Percentiles rank a stretch among this genome's conserved stretches.
Evolutionary conservation across 2,797 vertebrate genomes (phyloP).

Genomic region (Macroramphosus scolopax): DNA sequence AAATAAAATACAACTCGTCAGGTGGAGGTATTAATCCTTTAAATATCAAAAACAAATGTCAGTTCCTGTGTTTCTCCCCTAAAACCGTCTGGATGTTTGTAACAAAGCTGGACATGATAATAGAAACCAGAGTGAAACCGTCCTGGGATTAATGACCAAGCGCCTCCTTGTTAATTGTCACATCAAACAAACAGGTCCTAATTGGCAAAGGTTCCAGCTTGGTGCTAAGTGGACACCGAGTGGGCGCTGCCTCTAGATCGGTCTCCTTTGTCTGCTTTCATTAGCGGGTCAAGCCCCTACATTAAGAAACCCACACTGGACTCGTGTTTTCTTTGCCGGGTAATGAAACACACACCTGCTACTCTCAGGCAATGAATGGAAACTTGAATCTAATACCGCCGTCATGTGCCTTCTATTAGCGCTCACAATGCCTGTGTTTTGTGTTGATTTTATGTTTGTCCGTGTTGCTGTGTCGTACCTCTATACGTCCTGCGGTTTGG

Average conservation of each 20-base stretch:
- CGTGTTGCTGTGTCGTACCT: conserved; percentile 18
- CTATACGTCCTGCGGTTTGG: conserved; percentile 25
- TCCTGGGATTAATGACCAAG: conserved; percentile 63
- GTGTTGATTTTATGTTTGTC: conserved; percentile 43
- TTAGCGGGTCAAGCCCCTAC: conserved; percentile 72
- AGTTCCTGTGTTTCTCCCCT: too few relatives aligned
- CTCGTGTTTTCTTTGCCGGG: conserved; percentile 67
- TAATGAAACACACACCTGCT: conserved; percentile 81
- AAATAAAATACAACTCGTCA: too few relatives aligned
- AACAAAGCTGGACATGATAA: conserved; percentile 38
- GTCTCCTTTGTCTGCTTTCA: conserved; percentile 73
- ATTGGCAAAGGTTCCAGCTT: conserved; percentile 73
- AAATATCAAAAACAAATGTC: too few relatives aligned
- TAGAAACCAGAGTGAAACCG: conserved; percentile 36
- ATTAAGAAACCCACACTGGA: conserved; percentile 69
- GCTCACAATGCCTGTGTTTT: conserved; percentile 60
- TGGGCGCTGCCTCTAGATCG: conserved; percentile 70
- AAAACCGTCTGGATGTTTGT: conserved; percentile 9
- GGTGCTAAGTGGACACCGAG: conserved; percentile 69
- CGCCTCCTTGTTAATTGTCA: conserved; percentile 72
- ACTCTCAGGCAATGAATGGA: conserved; percentile 71
- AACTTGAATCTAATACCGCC: conserved; percentile 73
- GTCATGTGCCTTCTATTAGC: conserved; percentile 63
- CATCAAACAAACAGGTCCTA: conserved; percentile 78
- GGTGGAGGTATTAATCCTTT: too few relatives aligned